Evolutionary conservation across 2,888 invertebrate species (phyloP).

Genomic region (Microplitis manilae): DNA sequence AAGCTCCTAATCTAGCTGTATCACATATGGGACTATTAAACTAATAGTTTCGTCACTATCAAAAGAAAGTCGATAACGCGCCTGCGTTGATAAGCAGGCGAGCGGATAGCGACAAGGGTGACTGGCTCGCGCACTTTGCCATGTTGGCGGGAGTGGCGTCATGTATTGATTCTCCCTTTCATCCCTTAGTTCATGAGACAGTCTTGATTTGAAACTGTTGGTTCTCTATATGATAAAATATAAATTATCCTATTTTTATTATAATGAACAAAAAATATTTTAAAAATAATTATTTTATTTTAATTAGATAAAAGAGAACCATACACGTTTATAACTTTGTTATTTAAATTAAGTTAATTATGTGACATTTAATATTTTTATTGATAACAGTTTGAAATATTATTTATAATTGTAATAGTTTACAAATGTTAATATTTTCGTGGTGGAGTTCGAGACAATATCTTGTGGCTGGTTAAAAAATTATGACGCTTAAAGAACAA

Average conservation of each 20-base stretch:
- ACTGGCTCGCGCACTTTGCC: constrained; percentile 61
- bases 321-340: background rate
- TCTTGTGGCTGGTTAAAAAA: background rate
- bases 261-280: background rate
- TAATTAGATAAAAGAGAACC: background rate
- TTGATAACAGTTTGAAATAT: background rate
- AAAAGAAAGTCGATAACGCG: constrained; percentile 33
- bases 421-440: background rate
- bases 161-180: constrained; percentile 68
- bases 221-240: background rate
- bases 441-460: background rate
- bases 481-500: background rate
- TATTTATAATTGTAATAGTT: background rate
- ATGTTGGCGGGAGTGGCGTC: constrained; percentile 62
- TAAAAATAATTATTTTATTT: background rate
- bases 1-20: background rate
- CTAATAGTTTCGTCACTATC: constrained; percentile 31
- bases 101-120: constrained; percentile 61
- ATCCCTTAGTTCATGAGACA: constrained; percentile 44
- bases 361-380: background rate
- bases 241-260: background rate
- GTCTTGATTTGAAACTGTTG: constrained; percentile 7
- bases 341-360: background rate
- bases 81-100: constrained; percentile 35
- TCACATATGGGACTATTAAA: background rate